Conservation (phyloP, 2,113 vertebrate species). For the Vanacampus margaritifer region DNA sequence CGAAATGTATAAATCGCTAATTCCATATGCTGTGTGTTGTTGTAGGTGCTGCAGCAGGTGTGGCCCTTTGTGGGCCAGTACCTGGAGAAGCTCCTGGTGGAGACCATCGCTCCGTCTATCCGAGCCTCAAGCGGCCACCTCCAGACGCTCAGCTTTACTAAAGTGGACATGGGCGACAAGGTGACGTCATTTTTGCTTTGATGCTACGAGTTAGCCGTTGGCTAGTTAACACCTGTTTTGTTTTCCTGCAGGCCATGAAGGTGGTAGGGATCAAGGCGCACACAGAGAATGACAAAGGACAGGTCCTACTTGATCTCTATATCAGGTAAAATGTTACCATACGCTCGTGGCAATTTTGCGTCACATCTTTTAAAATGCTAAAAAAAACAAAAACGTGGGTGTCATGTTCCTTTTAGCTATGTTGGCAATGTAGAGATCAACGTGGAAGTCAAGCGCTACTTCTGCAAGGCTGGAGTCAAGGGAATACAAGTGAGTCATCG, state of each 20-base stretch:
- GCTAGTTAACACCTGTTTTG: neutral
- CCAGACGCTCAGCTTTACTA: constrained; percentile 86
- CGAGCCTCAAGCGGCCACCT: constrained; percentile 82
- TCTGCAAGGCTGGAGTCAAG: constrained; percentile 92
- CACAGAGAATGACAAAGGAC: constrained; percentile 80
- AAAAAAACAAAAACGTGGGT: neutral
- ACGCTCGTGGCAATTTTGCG: neutral
- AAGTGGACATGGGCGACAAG: constrained; percentile 79
- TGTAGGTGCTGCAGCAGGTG: constrained; percentile 84
- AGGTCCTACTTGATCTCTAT: constrained; percentile 87
- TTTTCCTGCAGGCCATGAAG: constrained; percentile 77
- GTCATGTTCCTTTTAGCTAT: constrained; percentile 68
- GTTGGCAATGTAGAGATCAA: constrained; percentile 88
- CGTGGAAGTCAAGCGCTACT: constrained; percentile 91
- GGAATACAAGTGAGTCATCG: constrained; percentile 83
- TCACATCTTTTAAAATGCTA: neutral
- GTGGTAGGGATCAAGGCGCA: constrained; percentile 88
- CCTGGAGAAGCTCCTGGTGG: constrained; percentile 81
- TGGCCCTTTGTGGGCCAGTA: constrained; percentile 92
- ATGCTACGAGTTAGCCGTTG: neutral
- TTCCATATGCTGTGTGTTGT: neutral
- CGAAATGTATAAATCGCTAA: no score
- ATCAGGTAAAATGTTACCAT: constrained; percentile 75
- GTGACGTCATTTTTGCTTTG: constrained; percentile 41
- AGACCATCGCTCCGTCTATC: constrained; percentile 79